Base-by-base conservation (phyloP, 2,113 vertebrate genomes). In the Elachura formosa region DNA sequence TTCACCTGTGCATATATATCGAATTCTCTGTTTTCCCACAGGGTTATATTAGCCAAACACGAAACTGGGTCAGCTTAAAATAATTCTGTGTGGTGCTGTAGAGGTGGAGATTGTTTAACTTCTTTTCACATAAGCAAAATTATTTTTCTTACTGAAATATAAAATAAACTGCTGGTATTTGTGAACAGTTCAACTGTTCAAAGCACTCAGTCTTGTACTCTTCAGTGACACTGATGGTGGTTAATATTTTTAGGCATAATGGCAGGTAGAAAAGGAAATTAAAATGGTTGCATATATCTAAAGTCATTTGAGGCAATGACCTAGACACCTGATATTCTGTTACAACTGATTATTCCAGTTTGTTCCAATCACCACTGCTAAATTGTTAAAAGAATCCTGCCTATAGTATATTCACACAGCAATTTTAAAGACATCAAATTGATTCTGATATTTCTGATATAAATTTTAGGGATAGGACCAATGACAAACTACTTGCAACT, bases 51-150 rank as follows among this genome's bases (percentile, higher is more conserved):
- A 84, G 56, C 12, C 6, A 82, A 78, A 87, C 15, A 36, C 23
- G 36, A 96, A 96, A 91, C 14, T 75, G 14, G 59, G 56, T 84
- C 66, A 87, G 19, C 69, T 87, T 91, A 94, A 94, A 96, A 87
- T 94, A 93, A 59, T 82, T 82, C 48, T 75, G 8, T 63, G 29
- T 58, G 21, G 11, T 87, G n/a, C 59, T 59, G 36, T 19, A 74
- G 24, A 10, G 11, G 8, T 78, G 51, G 26, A 59, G 56, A 58
- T 54, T 23, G 9, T 23, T 86, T 36, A 6, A 36, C 34, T 45
- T 54, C 45, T 76, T 72, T 41, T 33, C 17, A 59, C n/a, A 41
- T 48, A 95, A 51, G 5, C 18, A 91, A 81, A 82, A 75, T 38
- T 48, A 14, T 26, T 5, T 31, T 87, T 84, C 45, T 72, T 64